These are phyloP conservation scores for Danio tinwini DNA, from an alignment of 2,797 vertebrate genomes.

Conservation along the genomic window DNA sequence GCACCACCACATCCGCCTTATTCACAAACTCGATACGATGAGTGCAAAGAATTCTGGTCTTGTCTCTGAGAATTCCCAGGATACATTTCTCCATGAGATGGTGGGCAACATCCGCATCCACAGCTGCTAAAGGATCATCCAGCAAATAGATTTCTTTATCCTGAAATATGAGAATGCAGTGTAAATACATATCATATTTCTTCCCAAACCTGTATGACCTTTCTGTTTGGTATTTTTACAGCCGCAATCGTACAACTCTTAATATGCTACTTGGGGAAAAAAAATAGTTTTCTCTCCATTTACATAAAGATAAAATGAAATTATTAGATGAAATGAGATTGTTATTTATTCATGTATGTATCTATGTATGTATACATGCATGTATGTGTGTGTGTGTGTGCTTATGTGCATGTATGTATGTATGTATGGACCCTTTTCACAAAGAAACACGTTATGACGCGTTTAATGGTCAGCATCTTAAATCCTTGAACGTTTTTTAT, in stretches of 20 bases:
- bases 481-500: too few relatives aligned
- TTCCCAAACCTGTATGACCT: background rate
- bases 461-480: too few relatives aligned
- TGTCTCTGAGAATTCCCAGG: slow-evolving; percentile 83
- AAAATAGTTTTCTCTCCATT: too few relatives aligned
- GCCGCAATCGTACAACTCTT: background rate
- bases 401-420: too few relatives aligned
- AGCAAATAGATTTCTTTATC: slow-evolving; percentile 94
- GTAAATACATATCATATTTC: background rate
- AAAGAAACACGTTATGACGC: too few relatives aligned
- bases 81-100: slow-evolving; percentile 92
- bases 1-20: slow-evolving; percentile 84
- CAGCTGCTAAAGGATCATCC: slow-evolving; percentile 94
- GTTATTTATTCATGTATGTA: too few relatives aligned
- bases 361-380: too few relatives aligned
- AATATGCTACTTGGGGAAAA: too few relatives aligned
- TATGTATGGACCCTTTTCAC: too few relatives aligned
- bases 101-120: slow-evolving; percentile 89
- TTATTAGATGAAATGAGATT: too few relatives aligned
- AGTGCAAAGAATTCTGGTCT: slow-evolving; percentile 94
- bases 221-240: background rate
- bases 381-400: too few relatives aligned
- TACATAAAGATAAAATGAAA: too few relatives aligned
- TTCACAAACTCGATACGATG: slow-evolving; percentile 90
- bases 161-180: slow-evolving; percentile 67